Evolutionary conservation across 2,888 invertebrate genomes (phyloP).

Genomic region (Meghimatium bilineatum): DNA sequence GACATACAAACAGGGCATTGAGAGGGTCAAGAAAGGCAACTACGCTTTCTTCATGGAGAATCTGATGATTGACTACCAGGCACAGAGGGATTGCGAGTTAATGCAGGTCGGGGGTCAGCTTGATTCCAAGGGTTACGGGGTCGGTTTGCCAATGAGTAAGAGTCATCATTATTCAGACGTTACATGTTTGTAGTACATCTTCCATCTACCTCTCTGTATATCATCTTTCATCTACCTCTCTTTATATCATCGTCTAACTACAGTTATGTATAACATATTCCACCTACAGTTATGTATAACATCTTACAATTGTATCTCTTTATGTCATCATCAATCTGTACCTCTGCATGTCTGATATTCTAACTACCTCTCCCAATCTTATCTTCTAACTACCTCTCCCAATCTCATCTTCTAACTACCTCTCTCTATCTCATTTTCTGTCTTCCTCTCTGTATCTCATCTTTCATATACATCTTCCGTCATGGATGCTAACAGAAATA

Average conservation of each 20-base stretch:
- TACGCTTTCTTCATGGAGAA: slow-evolving; percentile 99
- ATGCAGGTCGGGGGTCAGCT: slow-evolving; percentile 96
- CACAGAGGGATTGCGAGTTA: slow-evolving; percentile 89
- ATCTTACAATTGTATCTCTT: neutral
- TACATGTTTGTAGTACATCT: neutral
- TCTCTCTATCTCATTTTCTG: too few species aligned
- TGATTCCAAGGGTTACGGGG: slow-evolving; percentile 94
- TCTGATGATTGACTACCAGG: slow-evolving; percentile 96
- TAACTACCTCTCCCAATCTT: neutral
- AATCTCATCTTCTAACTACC: too few species aligned
- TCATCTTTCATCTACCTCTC: neutral
- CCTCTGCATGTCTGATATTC: too few species aligned
- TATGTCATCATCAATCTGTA: neutral
- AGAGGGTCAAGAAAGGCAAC: slow-evolving; percentile 88
- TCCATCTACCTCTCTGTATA: neutral
- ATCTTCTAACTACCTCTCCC: too few species aligned
- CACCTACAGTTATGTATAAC: neutral
- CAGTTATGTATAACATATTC: neutral
- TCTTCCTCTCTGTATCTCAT: too few species aligned
- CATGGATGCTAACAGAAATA: too few species aligned
- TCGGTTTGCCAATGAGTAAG: slow-evolving; percentile 93
- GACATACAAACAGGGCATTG: slow-evolving; percentile 93
- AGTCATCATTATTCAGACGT: neutral
- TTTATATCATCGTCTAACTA: too few species aligned
- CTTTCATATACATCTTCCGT: too few species aligned